These are phyloP conservation scores for Mustela lutreola DNA, from an alignment of 2,113 vertebrate species.

Conservation along the genomic window DNA sequence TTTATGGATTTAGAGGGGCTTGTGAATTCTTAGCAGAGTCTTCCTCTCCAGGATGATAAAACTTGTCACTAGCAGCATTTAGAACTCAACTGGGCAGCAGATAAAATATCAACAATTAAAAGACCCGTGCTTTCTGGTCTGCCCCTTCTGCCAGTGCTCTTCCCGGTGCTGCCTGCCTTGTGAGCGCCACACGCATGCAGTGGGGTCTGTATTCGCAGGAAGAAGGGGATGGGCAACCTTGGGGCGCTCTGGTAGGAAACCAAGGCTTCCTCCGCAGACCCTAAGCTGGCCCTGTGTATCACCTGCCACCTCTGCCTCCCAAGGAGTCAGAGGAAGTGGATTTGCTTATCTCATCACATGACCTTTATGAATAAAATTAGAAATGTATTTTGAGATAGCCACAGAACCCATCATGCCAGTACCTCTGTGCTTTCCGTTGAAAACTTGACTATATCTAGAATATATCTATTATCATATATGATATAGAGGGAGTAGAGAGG, in stretches of 20 bases:
- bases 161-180: background rate
- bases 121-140: background rate
- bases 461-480: background rate
- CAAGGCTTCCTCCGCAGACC: background rate
- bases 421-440: background rate
- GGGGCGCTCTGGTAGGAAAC: background rate
- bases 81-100: background rate
- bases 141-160: background rate
- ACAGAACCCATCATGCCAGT: background rate
- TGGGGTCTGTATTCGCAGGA: background rate
- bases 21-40: background rate
- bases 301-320: background rate
- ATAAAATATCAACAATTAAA: background rate
- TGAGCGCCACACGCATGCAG: background rate
- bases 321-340: background rate
- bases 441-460: background rate
- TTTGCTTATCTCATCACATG: background rate
- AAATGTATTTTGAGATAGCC: background rate
- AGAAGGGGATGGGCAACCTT: background rate
- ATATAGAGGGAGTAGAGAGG: background rate
- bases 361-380: background rate
- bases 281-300: background rate
- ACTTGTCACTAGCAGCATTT: background rate
- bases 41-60: background rate
- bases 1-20: background rate